Evolutionary conservation across 2,888 invertebrate species (phyloP).

Genomic region (Celastrina argiolus): DNA sequence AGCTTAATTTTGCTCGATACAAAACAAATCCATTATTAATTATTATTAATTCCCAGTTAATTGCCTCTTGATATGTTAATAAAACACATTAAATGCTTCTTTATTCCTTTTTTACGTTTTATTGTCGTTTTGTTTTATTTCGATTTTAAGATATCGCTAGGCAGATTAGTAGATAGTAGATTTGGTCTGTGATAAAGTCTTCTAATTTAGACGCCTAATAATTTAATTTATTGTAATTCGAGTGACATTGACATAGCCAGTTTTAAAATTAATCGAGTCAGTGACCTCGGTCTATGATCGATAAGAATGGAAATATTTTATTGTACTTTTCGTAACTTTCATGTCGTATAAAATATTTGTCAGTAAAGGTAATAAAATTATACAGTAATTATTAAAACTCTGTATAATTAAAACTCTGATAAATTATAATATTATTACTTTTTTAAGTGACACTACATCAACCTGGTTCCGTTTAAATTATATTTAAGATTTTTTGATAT

Average conservation of each 20-base stretch:
- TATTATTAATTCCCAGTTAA: conserved; percentile 6
- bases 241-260: background rate
- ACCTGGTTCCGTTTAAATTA: no score
- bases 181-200: background rate
- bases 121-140: background rate
- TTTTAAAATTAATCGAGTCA: background rate
- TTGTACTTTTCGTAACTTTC: no score
- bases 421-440: no score
- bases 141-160: background rate
- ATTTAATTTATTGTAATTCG: background rate
- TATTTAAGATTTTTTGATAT: no score
- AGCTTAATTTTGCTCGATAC: background rate
- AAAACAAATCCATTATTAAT: conserved; percentile 5
- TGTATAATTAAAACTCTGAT: no score
- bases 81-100: background rate
- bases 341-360: no score
- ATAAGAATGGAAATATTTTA: no score
- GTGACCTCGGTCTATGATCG: no score
- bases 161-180: background rate
- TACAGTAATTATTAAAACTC: no score
- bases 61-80: background rate
- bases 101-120: background rate
- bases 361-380: no score
- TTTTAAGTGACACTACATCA: no score
- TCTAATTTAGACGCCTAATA: background rate